A percentile compares a stretch with the other conserved stretches of the same genome.
Evolutionary conservation across 2,113 vertebrate species (phyloP).

Genomic region (Ictalurus punctatus): DNA sequence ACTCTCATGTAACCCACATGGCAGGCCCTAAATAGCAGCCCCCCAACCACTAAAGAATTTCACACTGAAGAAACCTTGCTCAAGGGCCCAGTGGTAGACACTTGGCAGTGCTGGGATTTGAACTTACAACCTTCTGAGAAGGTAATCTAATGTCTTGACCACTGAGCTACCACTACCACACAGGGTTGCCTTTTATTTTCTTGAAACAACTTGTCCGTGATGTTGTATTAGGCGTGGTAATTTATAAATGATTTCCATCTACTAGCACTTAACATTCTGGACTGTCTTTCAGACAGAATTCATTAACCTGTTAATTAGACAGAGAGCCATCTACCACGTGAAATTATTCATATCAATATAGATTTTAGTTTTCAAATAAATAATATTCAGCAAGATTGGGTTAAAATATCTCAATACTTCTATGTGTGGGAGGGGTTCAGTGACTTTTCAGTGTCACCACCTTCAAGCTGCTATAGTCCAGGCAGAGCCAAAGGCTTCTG

Average conservation of each 20-base stretch:
- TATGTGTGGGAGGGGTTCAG: not conserved
- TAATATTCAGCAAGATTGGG: not conserved
- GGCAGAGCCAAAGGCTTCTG: not conserved
- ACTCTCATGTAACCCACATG: not conserved
- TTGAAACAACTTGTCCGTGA: not conserved
- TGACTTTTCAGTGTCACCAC: not conserved
- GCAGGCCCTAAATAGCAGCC: conserved; percentile 3
- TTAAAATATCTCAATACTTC: not conserved
- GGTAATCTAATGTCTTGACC: too few relatives aligned
- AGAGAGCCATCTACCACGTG: not conserved
- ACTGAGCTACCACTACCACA: too few relatives aligned
- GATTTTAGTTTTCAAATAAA: not conserved
- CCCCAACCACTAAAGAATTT: not conserved
- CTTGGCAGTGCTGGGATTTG: too few relatives aligned
- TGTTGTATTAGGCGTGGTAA: not conserved
- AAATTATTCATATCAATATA: not conserved
- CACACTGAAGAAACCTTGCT: not conserved
- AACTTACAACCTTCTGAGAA: too few relatives aligned
- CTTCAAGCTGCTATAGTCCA: not conserved
- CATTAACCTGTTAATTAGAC: not conserved
- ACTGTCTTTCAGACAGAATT: not conserved
- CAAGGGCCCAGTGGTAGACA: too few relatives aligned
- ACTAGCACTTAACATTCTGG: not conserved
- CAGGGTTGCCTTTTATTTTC: not conserved
- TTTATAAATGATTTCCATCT: not conserved